phyloP scores from a whole-genome alignment of 2,797 vertebrate genomes.

The Aeoliscus strigatus region DNA sequence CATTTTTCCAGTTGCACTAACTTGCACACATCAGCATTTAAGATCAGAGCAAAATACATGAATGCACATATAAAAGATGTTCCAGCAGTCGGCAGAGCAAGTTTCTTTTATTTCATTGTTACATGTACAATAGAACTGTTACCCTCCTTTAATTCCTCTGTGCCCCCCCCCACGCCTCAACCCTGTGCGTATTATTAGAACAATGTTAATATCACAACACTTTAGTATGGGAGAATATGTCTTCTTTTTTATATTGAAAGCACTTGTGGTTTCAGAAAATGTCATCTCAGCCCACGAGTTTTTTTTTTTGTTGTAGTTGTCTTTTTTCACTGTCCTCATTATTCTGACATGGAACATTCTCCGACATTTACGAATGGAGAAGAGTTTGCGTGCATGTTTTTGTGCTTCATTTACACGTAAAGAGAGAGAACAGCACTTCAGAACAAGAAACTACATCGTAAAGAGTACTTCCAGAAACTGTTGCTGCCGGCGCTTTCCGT shows the following conservation, averaged over 20 bases:
- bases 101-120: constrained; percentile 53
- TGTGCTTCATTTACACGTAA: constrained; percentile 60
- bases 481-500: constrained; percentile 10
- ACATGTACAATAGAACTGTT: constrained; percentile 58
- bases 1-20: no score
- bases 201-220: constrained; percentile 57
- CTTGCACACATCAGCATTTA: no score
- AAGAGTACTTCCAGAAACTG: constrained; percentile 20
- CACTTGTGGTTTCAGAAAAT: constrained; percentile 69
- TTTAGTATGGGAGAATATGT: constrained; percentile 48
- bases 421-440: constrained; percentile 44
- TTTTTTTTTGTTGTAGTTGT: neutral
- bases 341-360: constrained; percentile 24
- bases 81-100: constrained; percentile 37
- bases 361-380: constrained; percentile 41
- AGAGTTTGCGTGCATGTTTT: constrained; percentile 44
- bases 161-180: constrained; percentile 21
- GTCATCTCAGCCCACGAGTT: constrained; percentile 35
- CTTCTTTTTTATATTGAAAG: constrained; percentile 53
- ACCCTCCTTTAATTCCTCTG: constrained; percentile 17
- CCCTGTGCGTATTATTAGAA: constrained; percentile 38
- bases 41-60: neutral
- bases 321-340: constrained; percentile 31
- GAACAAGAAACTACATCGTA: constrained; percentile 46
- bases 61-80: constrained; percentile 35